Percentiles rank a stretch among this genome's conserved stretches.
Evolutionary conservation across 2,113 vertebrate species (phyloP).

Genomic region (Brachyistius frenatus): DNA sequence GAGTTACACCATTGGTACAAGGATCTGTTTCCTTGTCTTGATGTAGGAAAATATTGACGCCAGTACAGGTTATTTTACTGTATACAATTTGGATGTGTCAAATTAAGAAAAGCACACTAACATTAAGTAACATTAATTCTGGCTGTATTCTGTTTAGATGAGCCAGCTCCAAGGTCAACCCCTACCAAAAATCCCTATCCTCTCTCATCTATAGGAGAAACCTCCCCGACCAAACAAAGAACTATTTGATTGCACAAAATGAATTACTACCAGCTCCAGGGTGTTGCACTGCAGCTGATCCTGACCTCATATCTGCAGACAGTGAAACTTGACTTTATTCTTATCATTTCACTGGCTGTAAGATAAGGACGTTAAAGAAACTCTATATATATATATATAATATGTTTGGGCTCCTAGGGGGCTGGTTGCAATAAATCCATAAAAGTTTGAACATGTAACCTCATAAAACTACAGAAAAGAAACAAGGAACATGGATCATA

Average conservation of each 20-base stretch:
- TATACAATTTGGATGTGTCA: constrained; percentile 3
- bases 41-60: too few species aligned
- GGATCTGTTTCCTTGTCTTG: too few species aligned
- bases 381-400: background rate
- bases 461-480: background rate
- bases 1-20: too few species aligned
- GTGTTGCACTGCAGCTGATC: background rate
- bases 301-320: background rate
- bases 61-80: too few species aligned
- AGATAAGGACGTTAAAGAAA: background rate
- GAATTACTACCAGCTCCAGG: background rate
- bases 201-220: background rate
- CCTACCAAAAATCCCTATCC: too few species aligned
- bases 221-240: background rate
- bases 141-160: background rate
- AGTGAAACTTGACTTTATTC: background rate
- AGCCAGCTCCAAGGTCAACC: background rate
- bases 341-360: background rate
- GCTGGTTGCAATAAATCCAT: background rate
- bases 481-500: background rate
- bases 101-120: background rate
- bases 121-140: background rate
- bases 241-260: background rate
- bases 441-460: background rate
- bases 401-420: background rate